A percentile compares a stretch with the other conserved stretches of the same genome.
Evolutionary conservation across 92 coral and sea anemone species (phyloP).

Genomic region (Epizoanthus rinbou): DNA sequence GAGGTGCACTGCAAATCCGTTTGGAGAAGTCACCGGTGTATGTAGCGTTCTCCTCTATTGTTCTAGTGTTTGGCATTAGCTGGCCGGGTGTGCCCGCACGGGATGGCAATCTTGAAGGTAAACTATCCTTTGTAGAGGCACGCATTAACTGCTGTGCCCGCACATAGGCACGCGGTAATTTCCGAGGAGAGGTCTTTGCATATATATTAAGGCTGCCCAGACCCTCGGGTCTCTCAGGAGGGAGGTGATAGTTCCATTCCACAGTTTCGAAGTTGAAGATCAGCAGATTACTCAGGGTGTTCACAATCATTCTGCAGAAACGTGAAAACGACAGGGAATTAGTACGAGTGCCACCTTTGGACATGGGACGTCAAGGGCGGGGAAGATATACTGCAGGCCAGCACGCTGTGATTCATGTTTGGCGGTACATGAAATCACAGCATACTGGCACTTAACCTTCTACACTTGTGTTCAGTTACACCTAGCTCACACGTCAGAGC

Average conservation of each 20-base stretch:
- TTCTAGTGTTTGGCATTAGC: slow-evolving; percentile 29
- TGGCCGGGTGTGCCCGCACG: slow-evolving; percentile 57
- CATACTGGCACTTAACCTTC: too few species aligned
- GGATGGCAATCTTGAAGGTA: slow-evolving; percentile 84
- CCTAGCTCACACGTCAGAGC: too few species aligned
- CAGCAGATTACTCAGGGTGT: slow-evolving; percentile 91
- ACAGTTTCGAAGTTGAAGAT: slow-evolving; percentile 93
- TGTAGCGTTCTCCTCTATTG: slow-evolving; percentile 17
- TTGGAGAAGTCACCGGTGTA: slow-evolving; percentile 28
- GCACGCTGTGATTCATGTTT: too few species aligned
- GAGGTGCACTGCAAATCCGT: slow-evolving; percentile 91
- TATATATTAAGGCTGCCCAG: slow-evolving; percentile 79
- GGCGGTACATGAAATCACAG: too few species aligned
- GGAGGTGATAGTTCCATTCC: slow-evolving; percentile 81
- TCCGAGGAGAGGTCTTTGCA: slow-evolving; percentile 77
- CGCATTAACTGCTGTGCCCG: slow-evolving; percentile 96
- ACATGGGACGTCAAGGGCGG: too few species aligned
- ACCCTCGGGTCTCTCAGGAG: slow-evolving; percentile 93
- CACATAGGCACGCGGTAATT: slow-evolving; percentile 82
- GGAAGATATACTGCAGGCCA: too few species aligned
- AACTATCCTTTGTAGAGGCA: slow-evolving; percentile 84
- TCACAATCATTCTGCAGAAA: slow-evolving; percentile 83
- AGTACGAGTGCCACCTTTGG: too few species aligned
- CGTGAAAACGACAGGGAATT: not conserved
- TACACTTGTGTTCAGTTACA: too few species aligned